Percentiles rank a stretch among this genome's conserved stretches.
phyloP scores from a whole-genome alignment of 2,888 invertebrate species.

The Phytoseiulus persimilis region DNA sequence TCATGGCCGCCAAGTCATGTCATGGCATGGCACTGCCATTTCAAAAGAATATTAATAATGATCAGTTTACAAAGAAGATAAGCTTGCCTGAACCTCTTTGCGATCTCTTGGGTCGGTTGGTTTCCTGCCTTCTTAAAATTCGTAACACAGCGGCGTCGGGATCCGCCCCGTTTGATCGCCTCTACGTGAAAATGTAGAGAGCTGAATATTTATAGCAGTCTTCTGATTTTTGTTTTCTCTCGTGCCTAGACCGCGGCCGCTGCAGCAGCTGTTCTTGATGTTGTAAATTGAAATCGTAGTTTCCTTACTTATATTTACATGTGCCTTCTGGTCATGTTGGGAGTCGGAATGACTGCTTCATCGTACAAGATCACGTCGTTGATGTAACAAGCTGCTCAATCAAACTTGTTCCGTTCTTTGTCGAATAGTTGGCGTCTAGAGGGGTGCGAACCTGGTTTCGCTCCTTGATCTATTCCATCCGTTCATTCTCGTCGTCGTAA shows the following conservation, averaged over 20 bases:
- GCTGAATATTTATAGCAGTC: not conserved
- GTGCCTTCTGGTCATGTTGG: conserved; percentile 5
- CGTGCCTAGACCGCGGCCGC: not conserved
- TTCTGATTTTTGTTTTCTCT: not conserved
- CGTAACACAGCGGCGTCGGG: not conserved
- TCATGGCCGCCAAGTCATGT: not conserved
- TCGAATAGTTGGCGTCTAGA: not conserved
- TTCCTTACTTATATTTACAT: not conserved
- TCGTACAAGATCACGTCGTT: not conserved
- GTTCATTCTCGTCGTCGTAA: not conserved
- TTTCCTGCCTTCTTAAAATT: not conserved
- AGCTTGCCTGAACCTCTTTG: not conserved
- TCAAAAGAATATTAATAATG: not conserved
- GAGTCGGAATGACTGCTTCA: not conserved
- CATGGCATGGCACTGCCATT: not conserved
- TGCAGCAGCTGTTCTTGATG: not conserved
- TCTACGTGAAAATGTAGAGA: not conserved
- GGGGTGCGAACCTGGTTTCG: not conserved
- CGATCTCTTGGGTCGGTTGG: not conserved
- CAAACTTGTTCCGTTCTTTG: not conserved
- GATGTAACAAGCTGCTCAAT: not conserved
- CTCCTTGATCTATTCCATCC: not conserved
- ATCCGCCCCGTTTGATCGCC: not conserved
- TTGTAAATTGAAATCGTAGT: not conserved
- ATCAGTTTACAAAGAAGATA: not conserved